A percentile compares a stretch with the other conserved stretches of the same genome.
These are phyloP conservation scores for Oceanodroma leucorhoa DNA, from an alignment of 2,797 vertebrate genomes.

Conservation along the genomic window DNA sequence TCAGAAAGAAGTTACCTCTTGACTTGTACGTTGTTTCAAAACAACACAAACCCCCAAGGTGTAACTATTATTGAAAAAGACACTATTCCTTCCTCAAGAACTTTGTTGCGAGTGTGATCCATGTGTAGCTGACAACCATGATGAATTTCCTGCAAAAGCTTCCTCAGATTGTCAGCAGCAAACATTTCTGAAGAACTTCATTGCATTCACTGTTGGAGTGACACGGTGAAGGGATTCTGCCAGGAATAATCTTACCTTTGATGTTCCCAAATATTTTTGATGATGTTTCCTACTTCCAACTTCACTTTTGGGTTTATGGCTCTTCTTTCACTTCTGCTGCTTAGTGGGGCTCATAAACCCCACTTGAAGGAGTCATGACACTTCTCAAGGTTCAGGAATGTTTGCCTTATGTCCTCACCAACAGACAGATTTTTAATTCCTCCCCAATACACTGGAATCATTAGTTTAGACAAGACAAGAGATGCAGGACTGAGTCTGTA, in stretches of 20 bases:
- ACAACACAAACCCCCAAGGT: background rate
- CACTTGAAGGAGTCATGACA: background rate
- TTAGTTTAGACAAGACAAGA: background rate
- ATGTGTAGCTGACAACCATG: background rate
- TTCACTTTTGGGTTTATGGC: background rate
- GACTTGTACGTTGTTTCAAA: background rate
- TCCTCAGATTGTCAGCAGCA: background rate
- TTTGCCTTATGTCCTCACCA: background rate
- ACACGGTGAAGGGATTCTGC: background rate
- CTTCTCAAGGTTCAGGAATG: background rate
- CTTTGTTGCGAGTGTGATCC: background rate
- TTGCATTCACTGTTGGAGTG: background rate
- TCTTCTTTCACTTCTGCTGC: background rate
- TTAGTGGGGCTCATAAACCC: background rate
- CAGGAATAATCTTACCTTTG: background rate
- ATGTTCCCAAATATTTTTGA: background rate
- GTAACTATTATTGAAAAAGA: background rate
- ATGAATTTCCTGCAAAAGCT: background rate
- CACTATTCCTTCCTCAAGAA: background rate
- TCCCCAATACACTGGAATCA: background rate
- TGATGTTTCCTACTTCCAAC: background rate
- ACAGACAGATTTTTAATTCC: background rate
- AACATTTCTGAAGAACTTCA: background rate
- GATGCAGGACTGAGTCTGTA: background rate
- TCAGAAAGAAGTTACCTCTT: background rate